Base-by-base conservation (phyloP, 2,113 vertebrate species). In the Poeciliopsis occidentalis region DNA sequence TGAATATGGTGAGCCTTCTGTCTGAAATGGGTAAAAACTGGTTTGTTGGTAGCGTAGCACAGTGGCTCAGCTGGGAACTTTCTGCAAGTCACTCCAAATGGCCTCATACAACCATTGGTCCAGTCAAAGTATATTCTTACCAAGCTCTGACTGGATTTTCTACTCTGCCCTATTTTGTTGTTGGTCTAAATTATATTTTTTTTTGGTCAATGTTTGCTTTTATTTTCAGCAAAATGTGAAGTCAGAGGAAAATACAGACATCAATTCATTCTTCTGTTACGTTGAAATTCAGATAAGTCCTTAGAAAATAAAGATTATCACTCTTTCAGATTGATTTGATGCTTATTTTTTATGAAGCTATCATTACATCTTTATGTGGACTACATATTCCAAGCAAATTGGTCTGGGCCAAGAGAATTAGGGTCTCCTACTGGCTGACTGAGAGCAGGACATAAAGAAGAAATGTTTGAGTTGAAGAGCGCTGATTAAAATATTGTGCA, bases 21-120 rank as follows among this genome's bases (percentile, higher is more conserved):
- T 85, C 87, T 79, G 80, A 85, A 78, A 84, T 67, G 67, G 78
- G 85, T 72, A 73, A 83, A 88, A 90, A 90, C 92, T 90, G 85
- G 87, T 69, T 76, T 68, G 73, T 37, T 71, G 81, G 80, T 63
- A 51, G 44, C 60, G 39, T 24, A 11, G 77, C 76, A 73, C 10
- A 57, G 5, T 10, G 24, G 22, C 8, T 57, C 8, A 10, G 8
- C 22, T n/a, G 22, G 51, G 7, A 57, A 57, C 7, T 24, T 24
- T 57, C 22, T 57, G 22, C 7, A 54, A 5, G 51, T 54, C 7
- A 8, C 51, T 54, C 2, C 6, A 54, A 24, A 24, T 57, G 7
- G 1, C 24, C 51, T 24, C 51, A 57, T 2, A 57, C 22, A n/a
- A 54, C 8, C 51, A 24, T 10, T 24, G 51, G 51, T n/a, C 7